Base-by-base conservation (phyloP, 2,797 vertebrate genomes). In the Eulemur albifrons region DNA sequence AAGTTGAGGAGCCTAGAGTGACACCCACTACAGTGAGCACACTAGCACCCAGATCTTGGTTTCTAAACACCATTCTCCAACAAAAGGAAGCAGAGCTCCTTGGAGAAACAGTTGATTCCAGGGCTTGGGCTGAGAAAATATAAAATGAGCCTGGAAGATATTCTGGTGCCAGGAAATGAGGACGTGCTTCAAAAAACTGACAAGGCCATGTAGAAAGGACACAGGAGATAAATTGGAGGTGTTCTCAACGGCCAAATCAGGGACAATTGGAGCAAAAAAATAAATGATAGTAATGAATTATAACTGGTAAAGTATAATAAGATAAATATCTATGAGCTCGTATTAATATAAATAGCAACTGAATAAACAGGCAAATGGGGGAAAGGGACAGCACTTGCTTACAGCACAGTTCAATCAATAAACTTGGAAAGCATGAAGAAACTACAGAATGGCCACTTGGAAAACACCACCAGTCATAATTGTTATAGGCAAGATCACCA, bases 61-160 rank as follows among this genome's bases (percentile, higher is more conserved):
- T 87, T 94, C 97, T 88, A 90, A 72, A 52, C 52, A 89, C 83
- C 75, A 11, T 61, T 88, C n/a, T 93, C 63, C 69, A 76, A 20
- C 17, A 50, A 83, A 92, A 83, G 17, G 8, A 88, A 9, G 5
- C 5, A 80, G 52, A 40, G 12, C 4, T 45, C 40, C 67, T 57
- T n/a, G 61, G 61, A 88, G 32, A 92, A 65, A 27, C 21, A 30
- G 13, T 21, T 57, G 17, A 30, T 30, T 67, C 45, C 82, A 72
- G 40, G 25, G 6, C 27, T 61, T 32, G 65, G 65, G 18, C 35
- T 30, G 18, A 13, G 67, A 73, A 86, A 38, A 43, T 14, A 18
- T 30, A 48, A 35, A 69, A 32, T 38, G 50, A 94, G 9, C 70
- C 40, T 70, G 48, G 61, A 92, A 83, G 40, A 48, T 48, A 38